Percentiles rank a stretch among this genome's conserved stretches.
Evolutionary conservation across 2,888 invertebrate genomes (phyloP).

Genomic region (Spialia ferax): DNA sequence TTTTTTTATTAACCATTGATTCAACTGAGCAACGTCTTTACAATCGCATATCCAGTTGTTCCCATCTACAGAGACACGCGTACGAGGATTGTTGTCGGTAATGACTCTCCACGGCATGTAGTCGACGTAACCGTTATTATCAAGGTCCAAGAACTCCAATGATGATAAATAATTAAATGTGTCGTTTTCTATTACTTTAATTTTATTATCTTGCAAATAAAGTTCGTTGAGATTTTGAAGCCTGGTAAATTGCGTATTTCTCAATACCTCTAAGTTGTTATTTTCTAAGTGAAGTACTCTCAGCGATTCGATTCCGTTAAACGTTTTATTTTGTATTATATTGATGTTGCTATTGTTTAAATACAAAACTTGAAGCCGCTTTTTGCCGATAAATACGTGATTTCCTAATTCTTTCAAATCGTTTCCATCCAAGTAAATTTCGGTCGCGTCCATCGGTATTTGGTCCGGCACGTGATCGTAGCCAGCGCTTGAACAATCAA

Average conservation of each 20-base stretch:
- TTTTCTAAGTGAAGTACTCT: slow-evolving; percentile 92
- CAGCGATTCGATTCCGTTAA: slow-evolving; percentile 92
- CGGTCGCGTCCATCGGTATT: slow-evolving; percentile 96
- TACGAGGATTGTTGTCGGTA: slow-evolving; percentile 88
- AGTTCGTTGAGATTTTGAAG: slow-evolving; percentile 91
- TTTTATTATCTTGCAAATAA: slow-evolving; percentile 92
- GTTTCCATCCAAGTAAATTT: slow-evolving; percentile 95
- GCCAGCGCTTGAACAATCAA: slow-evolving; percentile 92
- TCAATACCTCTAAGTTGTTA: slow-evolving; percentile 90
- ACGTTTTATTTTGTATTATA: slow-evolving; percentile 92
- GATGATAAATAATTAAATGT: slow-evolving; percentile 92
- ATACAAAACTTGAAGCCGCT: slow-evolving; percentile 92
- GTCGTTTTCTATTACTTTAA: slow-evolving; percentile 90
- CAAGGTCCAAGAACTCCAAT: slow-evolving; percentile 90
- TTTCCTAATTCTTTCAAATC: slow-evolving; percentile 92
- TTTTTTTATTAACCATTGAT: slow-evolving; percentile 90
- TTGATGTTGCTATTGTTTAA: slow-evolving; percentile 93
- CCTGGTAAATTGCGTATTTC: slow-evolving; percentile 93
- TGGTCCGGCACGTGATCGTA: slow-evolving; percentile 92
- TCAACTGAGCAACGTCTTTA: slow-evolving; percentile 89
- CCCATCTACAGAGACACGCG: slow-evolving; percentile 90
- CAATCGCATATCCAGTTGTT: slow-evolving; percentile 96
- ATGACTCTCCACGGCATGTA: slow-evolving; percentile 91
- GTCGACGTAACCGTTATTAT: slow-evolving; percentile 92
- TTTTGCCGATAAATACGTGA: slow-evolving; percentile 95